Conservation (phyloP, 1,140 invertebrate genomes). For the Pseudomyrmex pallidus region DNA sequence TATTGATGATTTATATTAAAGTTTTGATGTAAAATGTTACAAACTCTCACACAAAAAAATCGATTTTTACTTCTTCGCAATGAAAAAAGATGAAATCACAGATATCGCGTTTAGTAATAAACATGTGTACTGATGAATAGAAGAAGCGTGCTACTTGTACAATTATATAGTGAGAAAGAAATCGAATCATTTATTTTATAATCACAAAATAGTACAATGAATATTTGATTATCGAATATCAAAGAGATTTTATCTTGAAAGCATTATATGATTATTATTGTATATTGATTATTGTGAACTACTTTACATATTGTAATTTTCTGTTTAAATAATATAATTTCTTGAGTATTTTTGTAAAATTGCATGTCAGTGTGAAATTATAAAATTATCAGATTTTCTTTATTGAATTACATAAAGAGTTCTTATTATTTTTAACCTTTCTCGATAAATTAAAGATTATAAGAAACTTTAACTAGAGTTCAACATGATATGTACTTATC, state of each 20-base stretch:
- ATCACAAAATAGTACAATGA: background rate
- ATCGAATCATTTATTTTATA: background rate
- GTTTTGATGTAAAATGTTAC: background rate
- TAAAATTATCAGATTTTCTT: conserved; percentile 21
- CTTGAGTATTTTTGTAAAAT: too few relatives aligned
- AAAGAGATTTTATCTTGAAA: background rate
- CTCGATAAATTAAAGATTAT: conserved; percentile 24
- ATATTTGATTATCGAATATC: background rate
- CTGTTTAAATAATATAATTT: background rate
- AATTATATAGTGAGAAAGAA: background rate
- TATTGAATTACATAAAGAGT: background rate
- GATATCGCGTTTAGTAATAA: background rate
- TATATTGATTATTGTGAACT: background rate
- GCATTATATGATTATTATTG: too few relatives aligned
- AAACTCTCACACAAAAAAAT: background rate
- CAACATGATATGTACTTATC: background rate
- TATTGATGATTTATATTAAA: background rate
- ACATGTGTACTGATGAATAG: conserved; percentile 4
- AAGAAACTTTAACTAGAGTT: background rate
- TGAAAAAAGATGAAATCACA: background rate
- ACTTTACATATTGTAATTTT: background rate
- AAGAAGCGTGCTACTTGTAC: background rate
- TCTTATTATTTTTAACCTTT: conserved; percentile 1
- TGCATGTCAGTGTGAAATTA: background rate
- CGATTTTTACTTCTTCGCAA: background rate